Conservation (phyloP, 2,888 invertebrate species). For the Ophonus ardosiacus region DNA sequence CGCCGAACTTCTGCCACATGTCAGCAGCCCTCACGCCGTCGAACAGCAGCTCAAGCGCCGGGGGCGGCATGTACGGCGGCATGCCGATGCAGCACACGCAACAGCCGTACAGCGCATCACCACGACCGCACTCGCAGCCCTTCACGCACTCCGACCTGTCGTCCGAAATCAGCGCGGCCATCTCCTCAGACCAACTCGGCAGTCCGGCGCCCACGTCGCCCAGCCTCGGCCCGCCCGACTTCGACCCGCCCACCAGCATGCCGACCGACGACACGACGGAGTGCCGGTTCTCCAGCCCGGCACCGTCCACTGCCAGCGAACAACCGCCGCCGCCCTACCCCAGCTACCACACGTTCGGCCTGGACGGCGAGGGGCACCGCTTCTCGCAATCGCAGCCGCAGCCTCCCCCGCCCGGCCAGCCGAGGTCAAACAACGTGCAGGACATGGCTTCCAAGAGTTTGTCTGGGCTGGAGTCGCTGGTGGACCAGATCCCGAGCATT, state of each 20-base stretch:
- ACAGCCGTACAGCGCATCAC: constrained; percentile 71
- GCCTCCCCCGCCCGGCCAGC: constrained; percentile 68
- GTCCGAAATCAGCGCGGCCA: constrained; percentile 87
- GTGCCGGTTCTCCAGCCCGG: constrained; percentile 78
- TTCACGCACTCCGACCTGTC: constrained; percentile 86
- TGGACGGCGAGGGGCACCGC: constrained; percentile 72
- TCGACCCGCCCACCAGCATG: constrained; percentile 84
- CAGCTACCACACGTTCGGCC: constrained; percentile 74
- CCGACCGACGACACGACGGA: constrained; percentile 75
- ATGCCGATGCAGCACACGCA: constrained; percentile 37
- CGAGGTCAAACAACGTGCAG: constrained; percentile 77
- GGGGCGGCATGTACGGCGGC: constrained; percentile 5
- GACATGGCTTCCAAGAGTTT: constrained; percentile 92
- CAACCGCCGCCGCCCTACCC: constrained; percentile 70
- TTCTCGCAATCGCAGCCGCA: constrained; percentile 69
- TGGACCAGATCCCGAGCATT: constrained; percentile 94
- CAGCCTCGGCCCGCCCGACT: constrained; percentile 84
- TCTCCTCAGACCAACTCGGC: constrained; percentile 82
- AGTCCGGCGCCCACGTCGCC: constrained; percentile 85
- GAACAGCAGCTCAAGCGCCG: constrained; percentile 68
- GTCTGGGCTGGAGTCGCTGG: constrained; percentile 91
- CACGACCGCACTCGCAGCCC: constrained; percentile 77
- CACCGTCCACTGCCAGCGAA: constrained; percentile 69
- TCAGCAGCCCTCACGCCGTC: constrained; percentile 74
- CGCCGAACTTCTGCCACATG: constrained; percentile 76